phyloP scores from a whole-genome alignment of 2,888 invertebrate species.

The Oligia fasciuncula region DNA sequence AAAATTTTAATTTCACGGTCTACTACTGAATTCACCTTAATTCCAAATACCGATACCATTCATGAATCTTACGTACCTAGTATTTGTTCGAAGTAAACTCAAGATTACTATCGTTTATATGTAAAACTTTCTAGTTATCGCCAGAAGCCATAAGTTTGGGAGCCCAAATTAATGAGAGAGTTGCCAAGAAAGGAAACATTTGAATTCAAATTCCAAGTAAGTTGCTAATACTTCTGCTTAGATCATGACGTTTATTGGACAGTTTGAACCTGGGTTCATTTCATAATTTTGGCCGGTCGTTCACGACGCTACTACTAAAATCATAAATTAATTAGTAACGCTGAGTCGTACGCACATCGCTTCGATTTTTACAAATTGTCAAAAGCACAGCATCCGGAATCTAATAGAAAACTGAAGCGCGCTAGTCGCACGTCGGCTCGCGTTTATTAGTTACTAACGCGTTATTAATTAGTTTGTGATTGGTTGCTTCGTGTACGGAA shows the following conservation, averaged over 20 bases:
- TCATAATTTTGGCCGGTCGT: background rate
- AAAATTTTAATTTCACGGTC: too few species aligned
- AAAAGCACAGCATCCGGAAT: background rate
- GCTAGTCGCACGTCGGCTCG: background rate
- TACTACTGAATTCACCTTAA: background rate
- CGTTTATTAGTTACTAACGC: conserved; percentile 4
- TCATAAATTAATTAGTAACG: background rate
- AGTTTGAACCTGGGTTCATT: conserved; percentile 1
- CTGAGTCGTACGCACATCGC: too few species aligned
- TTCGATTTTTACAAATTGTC: background rate
- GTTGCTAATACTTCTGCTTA: conserved; percentile 37
- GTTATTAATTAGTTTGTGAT: conserved; percentile 11
- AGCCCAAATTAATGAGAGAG: conserved; percentile 25
- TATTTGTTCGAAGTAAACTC: conserved; percentile 8
- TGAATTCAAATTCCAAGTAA: conserved; percentile 43
- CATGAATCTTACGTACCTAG: background rate
- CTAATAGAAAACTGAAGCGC: background rate
- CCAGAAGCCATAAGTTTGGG: conserved; percentile 34
- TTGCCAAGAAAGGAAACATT: conserved; percentile 30
- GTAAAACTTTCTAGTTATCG: conserved; percentile 26
- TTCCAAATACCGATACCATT: background rate
- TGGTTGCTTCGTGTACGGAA: too few species aligned
- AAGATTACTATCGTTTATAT: conserved; percentile 2
- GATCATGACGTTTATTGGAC: conserved; percentile 18
- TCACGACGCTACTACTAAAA: background rate